A percentile compares a stretch with the other conserved stretches of the same genome.
Conservation (phyloP, 1,140 invertebrate genomes). For the Drosophila santomea region DNA sequence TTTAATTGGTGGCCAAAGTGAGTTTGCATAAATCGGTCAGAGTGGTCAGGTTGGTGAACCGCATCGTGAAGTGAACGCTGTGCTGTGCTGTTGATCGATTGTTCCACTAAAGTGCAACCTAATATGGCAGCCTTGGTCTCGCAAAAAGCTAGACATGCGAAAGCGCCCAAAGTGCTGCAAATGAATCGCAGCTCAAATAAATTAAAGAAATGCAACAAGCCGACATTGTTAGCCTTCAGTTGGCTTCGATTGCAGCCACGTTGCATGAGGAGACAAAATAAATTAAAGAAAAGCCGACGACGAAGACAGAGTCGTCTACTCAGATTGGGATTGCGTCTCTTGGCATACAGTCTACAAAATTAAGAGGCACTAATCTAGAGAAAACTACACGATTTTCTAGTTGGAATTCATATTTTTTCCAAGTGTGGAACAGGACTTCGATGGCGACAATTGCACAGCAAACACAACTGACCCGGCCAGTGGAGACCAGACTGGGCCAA, state of each 20-base stretch:
- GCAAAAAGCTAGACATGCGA: conserved; percentile 17
- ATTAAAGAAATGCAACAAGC: conserved; percentile 70
- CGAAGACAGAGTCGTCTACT: conserved; percentile 33
- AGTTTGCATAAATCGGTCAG: conserved; percentile 4
- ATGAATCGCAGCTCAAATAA: conserved; percentile 61
- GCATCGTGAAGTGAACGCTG: not conserved
- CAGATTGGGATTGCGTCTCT: conserved; percentile 8
- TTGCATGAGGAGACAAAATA: conserved; percentile 71
- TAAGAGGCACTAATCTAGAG: not conserved
- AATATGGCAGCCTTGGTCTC: conserved; percentile 3
- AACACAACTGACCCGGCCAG: conserved; percentile 26
- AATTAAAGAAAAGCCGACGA: conserved; percentile 61
- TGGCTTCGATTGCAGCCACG: conserved; percentile 28
- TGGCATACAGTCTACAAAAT: not conserved
- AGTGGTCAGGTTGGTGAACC: not conserved
- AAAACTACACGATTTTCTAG: not conserved
- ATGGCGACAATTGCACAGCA: conserved; percentile 28
- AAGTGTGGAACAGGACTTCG: conserved; percentile 15
- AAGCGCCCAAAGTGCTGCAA: conserved; percentile 27
- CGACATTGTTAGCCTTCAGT: conserved; percentile 39
- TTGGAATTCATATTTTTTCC: not conserved
- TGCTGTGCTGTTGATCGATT: conserved; percentile 10
- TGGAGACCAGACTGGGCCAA: conserved; percentile 9
- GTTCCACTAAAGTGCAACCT: conserved; percentile 7
- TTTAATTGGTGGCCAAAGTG: conserved; percentile 7